Base-by-base conservation (phyloP, 2,888 invertebrate genomes). In the Eristalis tenax region DNA sequence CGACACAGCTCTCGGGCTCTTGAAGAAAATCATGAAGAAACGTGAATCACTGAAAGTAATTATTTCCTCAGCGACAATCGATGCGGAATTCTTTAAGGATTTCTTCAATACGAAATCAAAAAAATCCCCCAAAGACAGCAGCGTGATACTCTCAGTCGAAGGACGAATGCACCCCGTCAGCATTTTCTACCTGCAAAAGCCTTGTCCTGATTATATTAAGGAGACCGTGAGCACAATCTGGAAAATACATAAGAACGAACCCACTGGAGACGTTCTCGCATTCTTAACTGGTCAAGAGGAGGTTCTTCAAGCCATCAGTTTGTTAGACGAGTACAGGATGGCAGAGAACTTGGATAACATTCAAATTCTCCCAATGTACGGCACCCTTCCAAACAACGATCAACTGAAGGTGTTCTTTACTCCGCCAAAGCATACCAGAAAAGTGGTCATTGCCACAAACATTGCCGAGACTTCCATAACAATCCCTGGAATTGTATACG, bases 381-480 rank as follows among this genome's bases (percentile, higher is more conserved):
- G 98, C 3, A 96, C 97, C 40, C 93, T 99, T 79, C 96, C 98
- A 0, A 95, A 96, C 90, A 93, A 94, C 61, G 97, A 97, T 85
- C 97, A 97, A 92, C 92, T 97, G 80, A 96, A 96, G 91, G 98
- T 97, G 0, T 98, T 99, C 91, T 95, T 96, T 90, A 94, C 94
- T 11, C 94, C 96, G 0, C 95, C 95, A 0, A 94, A 95, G 86
- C 96, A 96, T 40, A 95, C 95, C 0, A 94, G 99, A 35, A 99
- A 99, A 93, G 96, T 99, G 26, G 95, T 99, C 0, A 94, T 99
- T 4, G 97, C 99, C 0, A 99, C 99, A 0, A 99, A 99, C 91
- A 97, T 99, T 73, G 99, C 99, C 0, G 99, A 99, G 93, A 98
- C 99, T 0, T 98, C 99, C 1, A 95, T 99, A 22, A 99, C 99